Conservation (phyloP, 1,140 invertebrate genomes). For the Eriosoma lanigerum region DNA sequence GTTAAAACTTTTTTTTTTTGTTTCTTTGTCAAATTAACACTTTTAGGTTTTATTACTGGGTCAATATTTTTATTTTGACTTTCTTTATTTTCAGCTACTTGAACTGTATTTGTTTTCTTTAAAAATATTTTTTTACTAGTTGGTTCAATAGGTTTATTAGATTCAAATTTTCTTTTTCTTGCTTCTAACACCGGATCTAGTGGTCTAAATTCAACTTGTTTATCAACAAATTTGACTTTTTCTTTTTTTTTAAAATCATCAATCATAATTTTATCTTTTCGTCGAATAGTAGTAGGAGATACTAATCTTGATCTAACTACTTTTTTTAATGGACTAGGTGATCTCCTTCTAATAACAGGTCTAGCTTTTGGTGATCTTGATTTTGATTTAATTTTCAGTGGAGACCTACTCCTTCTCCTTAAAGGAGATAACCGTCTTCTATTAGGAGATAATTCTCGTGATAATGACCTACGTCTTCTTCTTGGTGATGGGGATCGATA, state of each 20-base stretch:
- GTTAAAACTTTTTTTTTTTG: not conserved
- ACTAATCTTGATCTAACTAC: not conserved
- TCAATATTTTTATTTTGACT: not conserved
- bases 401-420: constrained; percentile 47
- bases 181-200: constrained; percentile 50
- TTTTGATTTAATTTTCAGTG: constrained; percentile 26
- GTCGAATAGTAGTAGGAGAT: constrained; percentile 19
- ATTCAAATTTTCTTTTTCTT: constrained; percentile 52
- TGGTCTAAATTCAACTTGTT: not conserved
- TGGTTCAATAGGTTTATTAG: constrained; percentile 47
- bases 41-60: constrained; percentile 19
- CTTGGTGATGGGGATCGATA: constrained; percentile 47
- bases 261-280: constrained; percentile 29
- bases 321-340: constrained; percentile 44
- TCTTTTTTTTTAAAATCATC: constrained; percentile 30
- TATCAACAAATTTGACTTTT: constrained; percentile 12
- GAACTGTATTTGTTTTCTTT: constrained; percentile 40
- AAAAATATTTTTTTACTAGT: constrained; percentile 49
- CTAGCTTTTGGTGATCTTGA: constrained; percentile 37
- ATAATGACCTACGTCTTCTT: constrained; percentile 33
- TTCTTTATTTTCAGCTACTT: constrained; percentile 42
- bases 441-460: constrained; percentile 22
- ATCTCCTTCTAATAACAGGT: constrained; percentile 20
- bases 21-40: not conserved
- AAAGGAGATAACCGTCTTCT: constrained; percentile 45